These are phyloP conservation scores for Saguinus imperator DNA, from an alignment of 2,113 vertebrate genomes.

Conservation along the genomic window DNA sequence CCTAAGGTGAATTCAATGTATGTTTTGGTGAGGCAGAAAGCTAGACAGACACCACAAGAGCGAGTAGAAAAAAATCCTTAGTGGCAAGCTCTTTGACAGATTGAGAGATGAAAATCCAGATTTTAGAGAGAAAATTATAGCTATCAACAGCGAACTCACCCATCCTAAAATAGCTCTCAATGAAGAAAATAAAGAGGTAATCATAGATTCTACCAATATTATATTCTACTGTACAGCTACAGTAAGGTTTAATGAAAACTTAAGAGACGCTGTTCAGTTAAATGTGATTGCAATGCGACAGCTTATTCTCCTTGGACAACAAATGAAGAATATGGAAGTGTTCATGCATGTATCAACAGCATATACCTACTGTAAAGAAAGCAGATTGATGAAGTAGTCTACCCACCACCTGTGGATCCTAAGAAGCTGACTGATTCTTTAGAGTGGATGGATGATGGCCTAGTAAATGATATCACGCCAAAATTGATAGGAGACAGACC, in stretches of 20 bases:
- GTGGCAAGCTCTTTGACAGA: conserved; percentile 95
- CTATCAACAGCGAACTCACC: conserved; percentile 93
- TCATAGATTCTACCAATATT: conserved; percentile 89
- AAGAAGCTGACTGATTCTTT: conserved; percentile 94
- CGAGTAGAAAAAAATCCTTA: conserved; percentile 93
- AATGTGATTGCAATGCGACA: conserved; percentile 95
- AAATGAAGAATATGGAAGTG: conserved; percentile 94
- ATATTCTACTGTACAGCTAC: conserved; percentile 98
- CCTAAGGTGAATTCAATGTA: conserved; percentile 91
- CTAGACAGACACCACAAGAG: conserved; percentile 89
- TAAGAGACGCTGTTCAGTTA: conserved; percentile 96
- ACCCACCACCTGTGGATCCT: conserved; percentile 95
- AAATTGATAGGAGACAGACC: conserved; percentile 94
- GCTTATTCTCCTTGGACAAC: conserved; percentile 88
- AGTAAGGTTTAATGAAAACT: conserved; percentile 95
- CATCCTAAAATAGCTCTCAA: conserved; percentile 91
- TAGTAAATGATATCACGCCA: conserved; percentile 93
- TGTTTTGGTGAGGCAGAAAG: conserved; percentile 93
- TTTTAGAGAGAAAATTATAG: conserved; percentile 93
- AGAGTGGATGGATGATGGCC: conserved; percentile 98
- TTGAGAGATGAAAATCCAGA: conserved; percentile 93
- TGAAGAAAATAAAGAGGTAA: conserved; percentile 88
- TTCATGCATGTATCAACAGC: conserved; percentile 96
- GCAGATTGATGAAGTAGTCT: conserved; percentile 94
- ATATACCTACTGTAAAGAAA: conserved; percentile 94